Evolutionary conservation across 2,888 invertebrate species (phyloP).

Genomic region (Colostygia pectinataria): DNA sequence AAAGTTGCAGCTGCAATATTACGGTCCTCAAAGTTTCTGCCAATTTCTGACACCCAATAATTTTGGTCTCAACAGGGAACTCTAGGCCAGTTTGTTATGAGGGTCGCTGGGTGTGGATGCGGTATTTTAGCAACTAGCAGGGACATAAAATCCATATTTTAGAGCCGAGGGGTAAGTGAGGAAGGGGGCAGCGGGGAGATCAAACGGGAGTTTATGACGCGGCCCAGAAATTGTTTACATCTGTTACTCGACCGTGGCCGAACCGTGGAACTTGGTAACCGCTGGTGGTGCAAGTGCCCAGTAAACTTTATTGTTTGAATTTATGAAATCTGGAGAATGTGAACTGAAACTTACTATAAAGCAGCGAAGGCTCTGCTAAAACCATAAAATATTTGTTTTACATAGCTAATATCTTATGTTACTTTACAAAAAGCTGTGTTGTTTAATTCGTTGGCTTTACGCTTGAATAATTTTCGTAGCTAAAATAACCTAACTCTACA

Average conservation of each 20-base stretch:
- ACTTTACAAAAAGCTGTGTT: too few relatives aligned
- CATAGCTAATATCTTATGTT: neutral
- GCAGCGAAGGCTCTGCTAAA: neutral
- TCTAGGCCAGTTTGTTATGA: constrained; percentile 53
- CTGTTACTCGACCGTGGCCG: constrained; percentile 74
- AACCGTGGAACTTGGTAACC: constrained; percentile 76
- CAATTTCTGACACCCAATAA: constrained; percentile 23
- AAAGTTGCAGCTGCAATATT: constrained; percentile 5
- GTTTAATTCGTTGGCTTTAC: too few relatives aligned
- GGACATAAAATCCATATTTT: constrained; percentile 81
- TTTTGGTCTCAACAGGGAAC: constrained; percentile 15
- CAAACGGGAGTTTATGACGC: constrained; percentile 80
- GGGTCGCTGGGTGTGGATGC: constrained; percentile 64
- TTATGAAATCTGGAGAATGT: constrained; percentile 22
- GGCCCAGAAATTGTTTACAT: constrained; percentile 80
- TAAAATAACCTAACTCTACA: neutral
- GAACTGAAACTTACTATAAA: constrained; percentile 1
- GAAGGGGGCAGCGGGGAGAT: constrained; percentile 61
- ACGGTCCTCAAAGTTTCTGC: constrained; percentile 17
- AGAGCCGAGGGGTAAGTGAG: constrained; percentile 58
- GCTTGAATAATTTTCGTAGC: too few relatives aligned
- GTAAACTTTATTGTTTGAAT: constrained; percentile 50
- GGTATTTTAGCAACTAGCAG: constrained; percentile 75
- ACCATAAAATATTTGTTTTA: too few relatives aligned
- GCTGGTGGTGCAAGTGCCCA: constrained; percentile 60